Evolutionary conservation across 1,140 invertebrate genomes (phyloP).

Genomic region (Thaumatotibia leucotreta): DNA sequence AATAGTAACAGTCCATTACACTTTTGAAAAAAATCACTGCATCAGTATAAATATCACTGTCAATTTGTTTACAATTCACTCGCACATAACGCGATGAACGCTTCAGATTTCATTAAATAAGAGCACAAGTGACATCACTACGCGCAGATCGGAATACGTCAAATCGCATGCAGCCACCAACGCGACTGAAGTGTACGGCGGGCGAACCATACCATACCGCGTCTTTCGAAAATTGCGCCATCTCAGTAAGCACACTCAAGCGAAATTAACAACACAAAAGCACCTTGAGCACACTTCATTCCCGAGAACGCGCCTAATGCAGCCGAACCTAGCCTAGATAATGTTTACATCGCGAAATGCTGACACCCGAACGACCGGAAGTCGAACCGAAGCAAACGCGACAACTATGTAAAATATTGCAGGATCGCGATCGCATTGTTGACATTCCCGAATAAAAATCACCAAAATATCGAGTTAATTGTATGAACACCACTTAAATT

Average conservation of each 20-base stretch:
- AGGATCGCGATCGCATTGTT: constrained; percentile 85
- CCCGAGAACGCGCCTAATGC: constrained; percentile 56
- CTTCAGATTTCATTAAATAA: constrained; percentile 75
- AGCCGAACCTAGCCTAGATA: constrained; percentile 69
- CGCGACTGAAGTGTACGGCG: constrained; percentile 74
- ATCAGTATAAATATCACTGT: constrained; percentile 63
- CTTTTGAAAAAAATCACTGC: constrained; percentile 62
- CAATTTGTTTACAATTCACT: constrained; percentile 72
- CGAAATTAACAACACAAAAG: constrained; percentile 75
- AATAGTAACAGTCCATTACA: constrained; percentile 77
- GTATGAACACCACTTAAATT: constrained; percentile 77
- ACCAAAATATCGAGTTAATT: constrained; percentile 74
- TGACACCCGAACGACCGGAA: constrained; percentile 77
- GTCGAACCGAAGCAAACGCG: constrained; percentile 80
- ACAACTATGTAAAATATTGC: constrained; percentile 89
- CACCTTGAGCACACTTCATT: constrained; percentile 73
- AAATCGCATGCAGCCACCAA: constrained; percentile 74
- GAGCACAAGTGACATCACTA: constrained; percentile 72
- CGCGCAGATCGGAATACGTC: constrained; percentile 66
- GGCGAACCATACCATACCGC: constrained; percentile 73
- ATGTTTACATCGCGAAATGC: constrained; percentile 76
- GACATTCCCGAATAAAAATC: constrained; percentile 81
- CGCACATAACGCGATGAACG: constrained; percentile 64
- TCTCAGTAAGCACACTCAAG: constrained; percentile 72
- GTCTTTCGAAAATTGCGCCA: constrained; percentile 77